Evolutionary conservation across 2,797 vertebrate species (phyloP).

Genomic region (Odontamblyopus rebecca): DNA sequence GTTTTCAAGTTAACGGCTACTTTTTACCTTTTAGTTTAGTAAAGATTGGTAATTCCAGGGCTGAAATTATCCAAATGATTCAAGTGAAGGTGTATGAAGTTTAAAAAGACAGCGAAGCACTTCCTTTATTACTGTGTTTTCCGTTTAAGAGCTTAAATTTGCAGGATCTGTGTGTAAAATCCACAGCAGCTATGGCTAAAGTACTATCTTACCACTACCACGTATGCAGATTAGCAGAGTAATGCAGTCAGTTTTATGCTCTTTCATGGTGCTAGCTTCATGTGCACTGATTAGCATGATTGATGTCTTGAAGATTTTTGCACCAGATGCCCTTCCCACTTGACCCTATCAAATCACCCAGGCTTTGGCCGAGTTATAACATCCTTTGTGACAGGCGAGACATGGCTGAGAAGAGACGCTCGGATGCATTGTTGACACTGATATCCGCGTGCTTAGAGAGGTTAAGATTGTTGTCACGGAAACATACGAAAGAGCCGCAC

Average conservation of each 20-base stretch:
- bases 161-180: too few relatives aligned
- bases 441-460: slow-evolving; percentile 37
- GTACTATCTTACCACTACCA: too few relatives aligned
- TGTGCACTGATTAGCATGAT: neutral
- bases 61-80: too few relatives aligned
- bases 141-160: too few relatives aligned
- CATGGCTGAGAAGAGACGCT: slow-evolving; percentile 1
- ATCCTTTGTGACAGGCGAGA: neutral
- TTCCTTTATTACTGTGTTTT: too few relatives aligned
- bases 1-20: too few relatives aligned
- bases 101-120: too few relatives aligned
- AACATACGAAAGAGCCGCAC: slow-evolving; percentile 36
- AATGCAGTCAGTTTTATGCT: neutral
- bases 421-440: slow-evolving; percentile 1
- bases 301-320: neutral
- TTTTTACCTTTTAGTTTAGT: too few relatives aligned
- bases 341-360: neutral
- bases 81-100: too few relatives aligned
- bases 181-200: too few relatives aligned
- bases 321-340: neutral
- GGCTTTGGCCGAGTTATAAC: neutral
- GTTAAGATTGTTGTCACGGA: slow-evolving; percentile 29
- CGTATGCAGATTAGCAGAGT: neutral
- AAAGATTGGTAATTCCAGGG: too few relatives aligned
- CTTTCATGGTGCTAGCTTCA: neutral